Base-by-base conservation (phyloP, 2,888 invertebrate species). In the Petrolisthes manimaculis region DNA sequence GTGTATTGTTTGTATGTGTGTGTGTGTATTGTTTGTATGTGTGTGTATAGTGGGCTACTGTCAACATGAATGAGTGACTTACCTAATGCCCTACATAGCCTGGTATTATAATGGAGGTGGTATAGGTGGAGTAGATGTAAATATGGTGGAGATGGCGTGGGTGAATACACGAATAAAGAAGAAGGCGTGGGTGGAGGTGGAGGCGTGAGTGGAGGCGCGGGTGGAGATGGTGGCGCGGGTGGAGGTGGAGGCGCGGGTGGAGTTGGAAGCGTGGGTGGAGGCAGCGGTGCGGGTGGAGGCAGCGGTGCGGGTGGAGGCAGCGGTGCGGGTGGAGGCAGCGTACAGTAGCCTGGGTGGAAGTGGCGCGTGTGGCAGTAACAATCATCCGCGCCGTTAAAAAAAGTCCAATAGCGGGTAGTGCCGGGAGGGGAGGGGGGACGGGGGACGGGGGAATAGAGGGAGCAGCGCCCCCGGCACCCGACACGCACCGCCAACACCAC, bases 401-500 rank as follows among this genome's bases (percentile, higher is more conserved):
- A 74, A 51, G 53, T 67, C 83, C 83, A 83, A 83, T 83, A 83
- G 83, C n/a, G 54, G 14, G 51, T n/a, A 55, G 53, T 9, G 56
- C 6, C 21, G n/a, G 51, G 74, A 55, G 53, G 14, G 53, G 51
- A 21, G 37, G 55, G 84, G 84, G 84, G 37, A 37, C n/a, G n/a
- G n/a, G n/a, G n/a, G n/a, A n/a, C n/a, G n/a, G n/a, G 71, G 71
- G n/a, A 3, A 9, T 61, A 18, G 61, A 9, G 9, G 61, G 21
- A 53, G 67, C 54, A 55, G 69, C 56, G 81, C 81, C 86, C 80
- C 81, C 55, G 67, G 81, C 84, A 37, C n/a, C 86, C 61, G 80
- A 61, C 86, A 81, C 75, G 53, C 86, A 67, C 82, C 81, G 75
- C 82, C 82, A 82, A 82, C 86, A 86, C 82, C 82, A 61, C 75